phyloP scores from a whole-genome alignment of 2,888 invertebrate species.

The Glyphotaelius pellucidus region DNA sequence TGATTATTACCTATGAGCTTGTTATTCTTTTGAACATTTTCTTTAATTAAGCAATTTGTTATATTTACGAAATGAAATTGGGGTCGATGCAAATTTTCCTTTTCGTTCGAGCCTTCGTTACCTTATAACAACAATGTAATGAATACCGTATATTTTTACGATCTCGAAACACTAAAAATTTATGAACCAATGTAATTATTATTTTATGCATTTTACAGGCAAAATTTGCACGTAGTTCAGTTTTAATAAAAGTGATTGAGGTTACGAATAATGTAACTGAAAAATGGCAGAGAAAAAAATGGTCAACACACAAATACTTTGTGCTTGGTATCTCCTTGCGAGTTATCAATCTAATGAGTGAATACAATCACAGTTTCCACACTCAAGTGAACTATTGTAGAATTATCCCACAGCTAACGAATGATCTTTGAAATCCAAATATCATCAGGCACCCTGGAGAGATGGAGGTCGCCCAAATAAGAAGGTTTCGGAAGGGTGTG shows the following conservation, averaged over 20 bases:
- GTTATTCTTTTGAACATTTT: not conserved
- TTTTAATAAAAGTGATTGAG: not conserved
- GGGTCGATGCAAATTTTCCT: not conserved
- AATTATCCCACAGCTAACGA: no score
- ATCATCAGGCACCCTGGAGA: no score
- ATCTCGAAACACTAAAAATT: not conserved
- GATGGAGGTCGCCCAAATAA: no score
- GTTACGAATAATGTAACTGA: not conserved
- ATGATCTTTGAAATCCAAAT: no score
- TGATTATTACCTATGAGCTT: not conserved
- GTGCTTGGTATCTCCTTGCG: not conserved
- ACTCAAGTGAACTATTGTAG: no score
- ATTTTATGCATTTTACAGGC: not conserved
- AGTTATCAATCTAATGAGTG: not conserved
- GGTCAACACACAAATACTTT: not conserved
- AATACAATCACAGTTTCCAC: no score
- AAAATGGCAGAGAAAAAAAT: not conserved
- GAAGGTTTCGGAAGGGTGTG: no score
- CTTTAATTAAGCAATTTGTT: not conserved
- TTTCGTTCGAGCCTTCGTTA: not conserved
- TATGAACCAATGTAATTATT: not conserved
- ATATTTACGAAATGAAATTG: not conserved
- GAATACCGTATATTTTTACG: not conserved
- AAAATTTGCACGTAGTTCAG: conserved; percentile 3
- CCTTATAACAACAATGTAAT: not conserved